Evolutionary conservation across 2,888 invertebrate species (phyloP).

Genomic region (Dynastes grantii): DNA sequence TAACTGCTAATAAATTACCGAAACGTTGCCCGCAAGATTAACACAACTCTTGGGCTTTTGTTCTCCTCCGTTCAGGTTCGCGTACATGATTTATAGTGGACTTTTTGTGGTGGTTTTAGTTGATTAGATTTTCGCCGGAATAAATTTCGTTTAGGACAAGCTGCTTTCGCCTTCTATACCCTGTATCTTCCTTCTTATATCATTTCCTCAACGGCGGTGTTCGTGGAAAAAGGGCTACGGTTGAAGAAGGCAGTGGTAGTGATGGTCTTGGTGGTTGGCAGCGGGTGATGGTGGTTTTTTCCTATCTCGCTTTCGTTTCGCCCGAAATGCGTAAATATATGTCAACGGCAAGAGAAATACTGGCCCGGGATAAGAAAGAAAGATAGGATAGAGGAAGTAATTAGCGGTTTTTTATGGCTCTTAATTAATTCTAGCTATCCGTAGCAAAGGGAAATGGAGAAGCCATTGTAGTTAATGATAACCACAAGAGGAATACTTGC

Average conservation of each 20-base stretch:
- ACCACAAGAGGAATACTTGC: no score
- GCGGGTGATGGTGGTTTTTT: not conserved
- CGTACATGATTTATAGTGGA: conserved; percentile 57
- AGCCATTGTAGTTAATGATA: not conserved
- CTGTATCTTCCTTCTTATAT: conserved; percentile 19
- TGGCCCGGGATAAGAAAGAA: conserved; percentile 27
- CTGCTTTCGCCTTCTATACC: conserved; percentile 34
- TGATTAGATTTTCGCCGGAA: conserved; percentile 55
- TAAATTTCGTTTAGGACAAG: conserved; percentile 45
- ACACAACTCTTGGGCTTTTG: conserved; percentile 62
- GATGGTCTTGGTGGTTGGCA: not conserved
- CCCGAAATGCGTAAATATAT: conserved; percentile 41
- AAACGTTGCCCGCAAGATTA: conserved; percentile 62
- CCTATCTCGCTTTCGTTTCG: conserved; percentile 8
- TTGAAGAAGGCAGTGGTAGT: not conserved
- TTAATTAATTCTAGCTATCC: conserved; percentile 23
- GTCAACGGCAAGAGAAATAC: conserved; percentile 34
- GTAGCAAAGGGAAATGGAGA: not conserved
- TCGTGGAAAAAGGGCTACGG: conserved; percentile 15
- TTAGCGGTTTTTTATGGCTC: conserved; percentile 27
- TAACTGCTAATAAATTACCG: conserved; percentile 69
- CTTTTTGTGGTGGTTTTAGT: conserved; percentile 55
- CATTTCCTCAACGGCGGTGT: conserved; percentile 4
- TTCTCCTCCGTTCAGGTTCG: conserved; percentile 42
- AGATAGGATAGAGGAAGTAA: conserved; percentile 25